Conservation (phyloP, 2,113 vertebrate species). For the Dendrocopos noguchii region DNA sequence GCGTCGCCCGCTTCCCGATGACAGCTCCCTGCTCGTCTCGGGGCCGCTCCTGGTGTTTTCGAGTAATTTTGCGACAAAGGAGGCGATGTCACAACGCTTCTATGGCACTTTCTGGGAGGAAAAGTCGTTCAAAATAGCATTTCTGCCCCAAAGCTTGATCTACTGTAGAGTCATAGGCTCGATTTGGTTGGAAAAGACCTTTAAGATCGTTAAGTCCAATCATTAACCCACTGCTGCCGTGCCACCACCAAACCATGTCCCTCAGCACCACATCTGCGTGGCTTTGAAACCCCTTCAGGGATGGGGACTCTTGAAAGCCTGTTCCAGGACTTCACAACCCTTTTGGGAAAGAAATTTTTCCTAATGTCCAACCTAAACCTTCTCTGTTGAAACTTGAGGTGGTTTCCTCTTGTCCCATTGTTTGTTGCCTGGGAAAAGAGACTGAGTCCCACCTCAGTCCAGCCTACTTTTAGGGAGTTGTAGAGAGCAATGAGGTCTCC, state of each 20-base stretch:
- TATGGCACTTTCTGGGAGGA: fast-evolving
- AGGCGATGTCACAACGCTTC: fast-evolving
- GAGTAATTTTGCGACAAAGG: fast-evolving
- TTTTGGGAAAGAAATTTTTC: not conserved
- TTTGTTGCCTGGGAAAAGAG: not conserved
- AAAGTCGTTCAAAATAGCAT: fast-evolving
- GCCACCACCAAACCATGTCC: fast-evolving
- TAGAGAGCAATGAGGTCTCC: fast-evolving
- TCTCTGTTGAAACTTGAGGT: not conserved
- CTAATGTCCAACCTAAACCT: not conserved
- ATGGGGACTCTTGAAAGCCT: not conserved
- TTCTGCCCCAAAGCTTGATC: not conserved
- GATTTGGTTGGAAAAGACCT: not conserved
- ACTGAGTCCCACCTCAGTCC: fast-evolving
- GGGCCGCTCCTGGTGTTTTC: fast-evolving
- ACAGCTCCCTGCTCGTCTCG: fast-evolving
- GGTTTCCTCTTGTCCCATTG: fast-evolving
- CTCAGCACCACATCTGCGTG: fast-evolving
- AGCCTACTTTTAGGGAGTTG: fast-evolving
- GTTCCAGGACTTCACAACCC: not conserved
- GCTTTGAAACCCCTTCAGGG: not conserved
- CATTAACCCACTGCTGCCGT: not conserved
- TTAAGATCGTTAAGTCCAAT: not conserved
- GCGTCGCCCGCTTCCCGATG: not conserved
- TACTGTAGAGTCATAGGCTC: fast-evolving